These are phyloP conservation scores for Ibidorhyncha struthersii DNA, from an alignment of 2,113 vertebrate genomes.

Conservation along the genomic window DNA sequence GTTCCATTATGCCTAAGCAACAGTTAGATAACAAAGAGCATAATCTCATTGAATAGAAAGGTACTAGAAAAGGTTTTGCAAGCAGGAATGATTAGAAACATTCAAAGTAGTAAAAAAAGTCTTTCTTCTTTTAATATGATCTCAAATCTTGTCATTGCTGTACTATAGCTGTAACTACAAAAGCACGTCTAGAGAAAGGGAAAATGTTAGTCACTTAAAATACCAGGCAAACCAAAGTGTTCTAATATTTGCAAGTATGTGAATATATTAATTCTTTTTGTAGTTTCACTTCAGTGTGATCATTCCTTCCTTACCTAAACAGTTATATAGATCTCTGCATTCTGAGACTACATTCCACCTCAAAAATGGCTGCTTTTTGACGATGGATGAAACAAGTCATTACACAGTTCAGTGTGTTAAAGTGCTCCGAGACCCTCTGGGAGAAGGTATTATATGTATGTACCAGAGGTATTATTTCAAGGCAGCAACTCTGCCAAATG, in stretches of 20 bases:
- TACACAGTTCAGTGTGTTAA: background rate
- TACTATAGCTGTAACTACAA: background rate
- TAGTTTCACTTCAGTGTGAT: background rate
- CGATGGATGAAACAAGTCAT: background rate
- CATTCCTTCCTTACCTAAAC: background rate
- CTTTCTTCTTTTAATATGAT: background rate
- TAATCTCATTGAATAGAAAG: background rate
- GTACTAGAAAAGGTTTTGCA: background rate
- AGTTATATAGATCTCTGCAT: background rate
- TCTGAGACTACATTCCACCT: background rate
- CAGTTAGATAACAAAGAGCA: background rate
- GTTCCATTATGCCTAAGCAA: background rate
- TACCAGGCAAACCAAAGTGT: background rate
- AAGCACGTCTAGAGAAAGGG: background rate
- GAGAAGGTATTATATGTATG: background rate
- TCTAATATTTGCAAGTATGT: background rate
- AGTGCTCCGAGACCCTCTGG: background rate
- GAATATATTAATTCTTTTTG: background rate
- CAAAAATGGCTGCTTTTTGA: background rate
- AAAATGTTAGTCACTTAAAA: background rate
- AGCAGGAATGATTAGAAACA: background rate
- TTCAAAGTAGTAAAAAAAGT: background rate
- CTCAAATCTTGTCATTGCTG: background rate
- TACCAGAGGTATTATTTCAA: conserved; percentile 30
- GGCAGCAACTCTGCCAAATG: conserved; percentile 18